These are phyloP conservation scores for Parnassius glacialis DNA, from an alignment of 2,888 invertebrate genomes.

Conservation along the genomic window DNA sequence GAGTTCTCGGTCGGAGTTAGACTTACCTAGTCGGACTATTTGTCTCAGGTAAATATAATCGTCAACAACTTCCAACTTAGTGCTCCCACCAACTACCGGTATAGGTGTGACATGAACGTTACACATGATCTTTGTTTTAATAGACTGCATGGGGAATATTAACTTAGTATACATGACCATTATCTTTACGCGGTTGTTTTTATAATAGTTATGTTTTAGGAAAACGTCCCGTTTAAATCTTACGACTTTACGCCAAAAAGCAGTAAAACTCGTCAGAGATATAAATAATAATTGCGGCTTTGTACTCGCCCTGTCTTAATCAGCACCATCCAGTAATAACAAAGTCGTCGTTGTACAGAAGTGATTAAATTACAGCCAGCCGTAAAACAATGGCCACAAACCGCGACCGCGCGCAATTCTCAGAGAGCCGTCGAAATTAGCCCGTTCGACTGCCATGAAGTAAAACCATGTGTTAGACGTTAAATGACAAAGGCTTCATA, in stretches of 20 bases:
- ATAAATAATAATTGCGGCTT: constrained; percentile 27
- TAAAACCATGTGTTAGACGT: constrained; percentile 9
- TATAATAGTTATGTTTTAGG: not conserved
- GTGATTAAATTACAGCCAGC: constrained; percentile 52
- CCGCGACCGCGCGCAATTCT: constrained; percentile 40
- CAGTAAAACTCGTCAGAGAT: constrained; percentile 15
- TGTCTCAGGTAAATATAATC: no score
- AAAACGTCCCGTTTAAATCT: not conserved
- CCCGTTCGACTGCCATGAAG: constrained; percentile 15
- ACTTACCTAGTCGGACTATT: no score
- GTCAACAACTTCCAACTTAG: no score
- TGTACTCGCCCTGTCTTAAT: constrained; percentile 35
- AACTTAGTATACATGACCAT: no score
- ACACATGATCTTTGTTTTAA: no score
- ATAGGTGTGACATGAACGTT: no score
- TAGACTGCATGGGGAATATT: no score
- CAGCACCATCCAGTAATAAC: constrained; percentile 41
- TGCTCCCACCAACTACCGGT: no score
- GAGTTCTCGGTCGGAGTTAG: no score
- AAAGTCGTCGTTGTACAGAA: constrained; percentile 46
- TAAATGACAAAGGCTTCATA: no score
- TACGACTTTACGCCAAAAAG: constrained; percentile 6
- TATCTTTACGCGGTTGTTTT: not conserved
- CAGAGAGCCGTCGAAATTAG: constrained; percentile 35
- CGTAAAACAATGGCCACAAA: constrained; percentile 54